Evolutionary conservation across 2,113 vertebrate genomes (phyloP).

Genomic region (Parus major): DNA sequence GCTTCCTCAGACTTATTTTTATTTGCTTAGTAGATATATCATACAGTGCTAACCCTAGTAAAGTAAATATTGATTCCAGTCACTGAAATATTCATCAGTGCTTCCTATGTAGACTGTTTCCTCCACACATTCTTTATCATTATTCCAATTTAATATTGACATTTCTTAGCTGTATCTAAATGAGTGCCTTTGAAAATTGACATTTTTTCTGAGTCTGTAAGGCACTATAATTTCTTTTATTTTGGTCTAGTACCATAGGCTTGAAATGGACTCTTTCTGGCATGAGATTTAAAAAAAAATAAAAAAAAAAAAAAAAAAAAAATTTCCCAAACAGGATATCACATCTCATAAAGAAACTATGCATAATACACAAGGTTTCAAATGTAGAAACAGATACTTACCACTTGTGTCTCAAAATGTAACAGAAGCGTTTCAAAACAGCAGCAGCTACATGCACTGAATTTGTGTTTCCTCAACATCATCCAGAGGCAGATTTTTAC

Average conservation of each 20-base stretch:
- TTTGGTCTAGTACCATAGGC: background rate
- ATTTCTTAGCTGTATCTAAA: background rate
- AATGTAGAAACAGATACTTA: conserved; percentile 67
- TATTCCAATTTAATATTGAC: background rate
- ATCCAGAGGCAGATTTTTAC: background rate
- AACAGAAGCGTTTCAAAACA: conserved; percentile 71
- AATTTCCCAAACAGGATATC: conserved; percentile 27
- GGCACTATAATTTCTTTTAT: background rate
- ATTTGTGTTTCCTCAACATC: conserved; percentile 1
- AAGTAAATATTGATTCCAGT: conserved; percentile 15
- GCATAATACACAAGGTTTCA: conserved; percentile 51
- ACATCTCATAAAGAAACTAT: conserved; percentile 61
- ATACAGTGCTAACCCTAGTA: background rate
- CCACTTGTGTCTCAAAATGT: conserved; percentile 55
- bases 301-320: background rate
- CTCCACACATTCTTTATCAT: background rate
- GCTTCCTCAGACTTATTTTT: background rate
- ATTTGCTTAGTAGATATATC: background rate
- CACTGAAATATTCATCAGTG: background rate
- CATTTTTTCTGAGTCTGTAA: background rate
- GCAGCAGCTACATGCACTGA: conserved; percentile 28
- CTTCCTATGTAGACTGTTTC: background rate
- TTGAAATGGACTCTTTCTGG: conserved; percentile 32
- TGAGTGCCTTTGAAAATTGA: background rate
- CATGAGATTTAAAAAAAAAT: background rate